These are phyloP conservation scores for sheep (Ovis aries) DNA, from an alignment of 2,113 vertebrate genomes.

Conservation along the genomic window ARS-UI_Ramb_v3.0 NC_056056.1:24039001-24039500, in stretches of 20 bases:
- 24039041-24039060: no score
- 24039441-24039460: accelerated
- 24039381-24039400: background rate
- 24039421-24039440: background rate
- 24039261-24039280: background rate
- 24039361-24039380: background rate
- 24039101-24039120: background rate
- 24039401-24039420: accelerated
- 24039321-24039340: accelerated
- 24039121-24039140: background rate
- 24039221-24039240: accelerated
- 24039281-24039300: background rate
- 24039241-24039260: background rate
- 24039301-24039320: background rate
- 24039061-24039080: no score
- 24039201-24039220: background rate
- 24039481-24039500: accelerated
- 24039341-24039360: background rate
- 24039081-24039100: background rate
- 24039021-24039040: background rate
- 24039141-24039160: background rate
- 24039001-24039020: background rate
- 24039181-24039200: background rate
- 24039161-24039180: background rate
- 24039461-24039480: background rate